Conservation (phyloP, 2,888 invertebrate species). For the Boloria euphrosyne region DNA sequence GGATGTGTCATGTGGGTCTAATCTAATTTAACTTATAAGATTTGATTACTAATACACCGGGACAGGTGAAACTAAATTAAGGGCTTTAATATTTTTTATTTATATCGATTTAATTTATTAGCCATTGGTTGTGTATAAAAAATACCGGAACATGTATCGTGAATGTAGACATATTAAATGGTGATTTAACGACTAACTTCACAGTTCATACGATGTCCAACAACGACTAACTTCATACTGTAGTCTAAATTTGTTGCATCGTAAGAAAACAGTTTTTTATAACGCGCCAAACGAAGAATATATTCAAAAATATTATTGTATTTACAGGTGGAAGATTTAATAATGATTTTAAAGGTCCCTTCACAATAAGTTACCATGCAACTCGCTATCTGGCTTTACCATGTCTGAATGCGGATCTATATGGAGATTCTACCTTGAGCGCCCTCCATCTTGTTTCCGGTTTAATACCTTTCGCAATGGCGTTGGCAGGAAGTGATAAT, state of each 20-base stretch:
- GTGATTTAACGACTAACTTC: too few relatives aligned
- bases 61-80: too few relatives aligned
- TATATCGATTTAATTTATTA: too few relatives aligned
- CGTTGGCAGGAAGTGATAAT: slow-evolving; percentile 58
- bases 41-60: too few relatives aligned
- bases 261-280: too few relatives aligned
- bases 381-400: slow-evolving; percentile 63
- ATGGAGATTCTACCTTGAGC: slow-evolving; percentile 50
- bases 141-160: too few relatives aligned
- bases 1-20: too few relatives aligned
- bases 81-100: too few relatives aligned
- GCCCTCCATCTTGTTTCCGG: slow-evolving; percentile 62
- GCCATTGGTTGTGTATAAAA: too few relatives aligned
- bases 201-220: too few relatives aligned
- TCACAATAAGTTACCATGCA: slow-evolving; percentile 57
- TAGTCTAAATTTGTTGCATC: neutral
- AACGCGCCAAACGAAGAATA: neutral
- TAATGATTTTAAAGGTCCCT: slow-evolving; percentile 57
- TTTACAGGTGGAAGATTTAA: slow-evolving; percentile 56
- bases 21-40: too few relatives aligned
- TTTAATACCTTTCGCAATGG: slow-evolving; percentile 60
- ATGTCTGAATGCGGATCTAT: slow-evolving; percentile 67
- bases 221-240: neutral
- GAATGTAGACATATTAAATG: too few relatives aligned
- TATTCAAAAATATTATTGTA: slow-evolving; percentile 6